These are phyloP conservation scores for Turritopsis dohrnii DNA, from an alignment of 30 jellyfish, hydroid and myxozoan species.

Conservation along the genomic window DNA sequence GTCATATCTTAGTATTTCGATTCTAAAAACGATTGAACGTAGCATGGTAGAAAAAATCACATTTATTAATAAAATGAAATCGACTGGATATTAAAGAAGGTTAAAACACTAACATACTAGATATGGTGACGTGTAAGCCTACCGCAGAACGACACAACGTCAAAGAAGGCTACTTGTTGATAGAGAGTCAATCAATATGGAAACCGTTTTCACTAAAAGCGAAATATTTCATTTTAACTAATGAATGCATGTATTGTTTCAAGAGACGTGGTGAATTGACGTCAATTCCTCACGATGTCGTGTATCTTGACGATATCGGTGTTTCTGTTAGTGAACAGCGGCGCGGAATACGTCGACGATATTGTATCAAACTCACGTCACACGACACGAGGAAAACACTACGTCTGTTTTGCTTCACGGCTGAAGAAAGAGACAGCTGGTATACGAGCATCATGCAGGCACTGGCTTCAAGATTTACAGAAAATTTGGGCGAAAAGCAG, in stretches of 20 bases:
- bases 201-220: slow-evolving; percentile 35
- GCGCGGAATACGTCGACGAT: slow-evolving; percentile 34
- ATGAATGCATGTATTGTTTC: slow-evolving; percentile 34
- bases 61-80: not conserved
- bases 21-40: not conserved
- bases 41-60: not conserved
- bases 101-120: no score
- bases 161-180: slow-evolving; percentile 37
- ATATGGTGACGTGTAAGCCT: not conserved
- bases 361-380: slow-evolving; percentile 13
- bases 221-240: slow-evolving; percentile 28
- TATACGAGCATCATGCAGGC: slow-evolving; percentile 25
- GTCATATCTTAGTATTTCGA: not conserved
- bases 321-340: slow-evolving; percentile 20
- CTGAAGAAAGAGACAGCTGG: slow-evolving; percentile 42
- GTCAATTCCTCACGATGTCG: slow-evolving; percentile 31
- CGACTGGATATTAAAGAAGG: no score
- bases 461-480: slow-evolving; percentile 28
- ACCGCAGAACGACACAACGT: not conserved
- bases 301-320: slow-evolving; percentile 10
- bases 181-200: slow-evolving; percentile 27
- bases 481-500: not conserved
- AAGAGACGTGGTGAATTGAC: slow-evolving; percentile 35
- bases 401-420: slow-evolving; percentile 19
- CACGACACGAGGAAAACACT: not conserved